Evolutionary conservation across 2,888 invertebrate species (phyloP).

Genomic region (Liopterus haemorrhoidalis): DNA sequence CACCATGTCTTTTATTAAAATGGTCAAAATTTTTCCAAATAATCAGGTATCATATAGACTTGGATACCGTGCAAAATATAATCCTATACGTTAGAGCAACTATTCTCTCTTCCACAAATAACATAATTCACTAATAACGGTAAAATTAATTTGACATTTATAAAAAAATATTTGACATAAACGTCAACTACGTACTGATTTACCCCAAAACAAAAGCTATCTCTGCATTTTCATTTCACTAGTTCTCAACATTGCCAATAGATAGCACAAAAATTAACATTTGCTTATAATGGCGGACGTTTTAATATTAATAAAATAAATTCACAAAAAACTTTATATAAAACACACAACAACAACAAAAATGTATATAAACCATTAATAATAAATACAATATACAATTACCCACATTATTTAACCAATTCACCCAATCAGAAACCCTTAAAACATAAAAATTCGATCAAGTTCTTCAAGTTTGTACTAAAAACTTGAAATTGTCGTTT

Average conservation of each 20-base stretch:
- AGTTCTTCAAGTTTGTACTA: too few species aligned
- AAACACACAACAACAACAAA: too few species aligned
- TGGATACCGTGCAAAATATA: constrained; percentile 7
- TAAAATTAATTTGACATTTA: constrained; percentile 21
- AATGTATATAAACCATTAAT: too few species aligned
- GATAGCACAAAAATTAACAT: constrained; percentile 13
- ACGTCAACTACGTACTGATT: constrained; percentile 37
- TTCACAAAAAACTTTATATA: neutral
- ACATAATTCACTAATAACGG: constrained; percentile 19
- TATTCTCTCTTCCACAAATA: constrained; percentile 20
- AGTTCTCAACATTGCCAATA: constrained; percentile 7
- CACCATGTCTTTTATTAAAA: constrained; percentile 20
- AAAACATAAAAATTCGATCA: too few species aligned
- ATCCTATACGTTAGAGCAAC: constrained; percentile 11
- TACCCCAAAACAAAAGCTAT: constrained; percentile 39
- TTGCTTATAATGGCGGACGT: too few species aligned
- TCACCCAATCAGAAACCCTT: too few species aligned
- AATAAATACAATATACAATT: too few species aligned
- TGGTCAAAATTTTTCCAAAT: constrained; percentile 17
- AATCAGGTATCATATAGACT: constrained; percentile 12
- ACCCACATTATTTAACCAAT: too few species aligned
- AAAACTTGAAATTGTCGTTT: too few species aligned
- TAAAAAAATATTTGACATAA: constrained; percentile 35
- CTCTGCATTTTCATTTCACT: constrained; percentile 17
- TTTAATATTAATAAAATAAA: neutral